Evolutionary conservation across 2,888 invertebrate genomes (phyloP), one percentile per base, ranked within the genome.

Genomic region (Caenorhabditis sp.): DNA sequence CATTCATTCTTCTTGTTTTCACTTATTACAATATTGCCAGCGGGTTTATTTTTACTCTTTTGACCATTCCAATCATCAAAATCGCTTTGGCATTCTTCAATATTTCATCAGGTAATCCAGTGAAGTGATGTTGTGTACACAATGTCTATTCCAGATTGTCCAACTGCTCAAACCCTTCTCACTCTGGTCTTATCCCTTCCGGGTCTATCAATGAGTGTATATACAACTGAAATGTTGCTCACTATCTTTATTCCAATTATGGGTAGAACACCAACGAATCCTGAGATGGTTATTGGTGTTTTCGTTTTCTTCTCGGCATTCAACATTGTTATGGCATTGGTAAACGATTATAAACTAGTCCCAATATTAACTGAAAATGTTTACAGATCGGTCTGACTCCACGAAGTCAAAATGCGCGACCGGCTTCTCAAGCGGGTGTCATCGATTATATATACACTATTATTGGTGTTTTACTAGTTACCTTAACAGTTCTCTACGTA

Each of bases 221-320:
- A 83, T 63, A 79, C 80, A 17, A 64, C 76, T 12, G 76, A 76
- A 59, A 70, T 83, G 77, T 69, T 81, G 20, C 70, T 82, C 20
- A 75, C 77, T 7, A 77, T 78, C 31, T 83, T 83, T 53, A 77
- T 83, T 50, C 83, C 83, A 27, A 83, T 83, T 26, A 80, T 83
- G 79, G 83, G 83, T n/a, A 61, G 82, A 53, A 79, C 76, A 17
- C 67, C 70, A 14, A 60, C 72, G 12, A 78, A 83, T 54, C 81
- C 83, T 1, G 83, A 83, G 53, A 72, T 80, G 26, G 63, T 76
- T 20, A 77, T 82, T 12, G 71, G 76, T 10, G 63, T 69, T 7
- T 81, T 83, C 50, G 75, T 79, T 10, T 69, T 72, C n/a, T 76
- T 79, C 31, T 71, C 78, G 0, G 62, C 80, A 2, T 62, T 67